Evolutionary conservation across 1,140 invertebrate species (phyloP), one percentile per base, ranked within the genome.

Genomic region (Lepidurus packardi): DNA sequence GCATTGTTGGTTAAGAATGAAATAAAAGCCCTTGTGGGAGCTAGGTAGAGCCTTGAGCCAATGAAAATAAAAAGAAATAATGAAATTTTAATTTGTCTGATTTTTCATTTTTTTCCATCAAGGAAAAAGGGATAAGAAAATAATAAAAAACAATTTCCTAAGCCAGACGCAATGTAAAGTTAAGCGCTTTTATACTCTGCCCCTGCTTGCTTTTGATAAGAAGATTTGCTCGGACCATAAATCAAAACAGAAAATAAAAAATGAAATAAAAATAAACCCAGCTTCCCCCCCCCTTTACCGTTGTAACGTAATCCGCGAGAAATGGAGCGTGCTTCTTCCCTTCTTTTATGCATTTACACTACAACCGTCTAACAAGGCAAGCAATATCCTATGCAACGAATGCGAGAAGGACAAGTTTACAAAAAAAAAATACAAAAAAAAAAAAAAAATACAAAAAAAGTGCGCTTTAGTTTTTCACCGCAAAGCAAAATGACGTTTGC

Each of bases 201-300:
- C 3, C 53, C 53, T 65, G 53, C 13, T 21, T 65, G 53, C 53
- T 65, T 65, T 65, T 65, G 53, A 65, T 65, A 65, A 65, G 53
- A 65, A 65, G 53, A 65, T 65, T 65, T 13, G 16, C 45, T 65
- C 13, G 21, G 21, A 65, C 45, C 53, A 21, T 65, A 65, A 65
- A 65, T 65, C 16, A 65, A 65, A 65, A 21, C 16, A 65, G 9
- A n/a, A 65, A 7, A 65, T 16, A 65, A 65, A 65, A 65, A 21
- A 65, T 1, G 53, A 65, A 65, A 65, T 13, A n/a, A 65, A 65
- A 65, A 65, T 11, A 65, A 65, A 16, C 21, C 53, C 13, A 11
- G 16, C 13, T 16, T 3, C 8, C 13, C 53, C 13, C 13, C 8
- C 13, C 53, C 13, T 9, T 65, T 65, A 21, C 21, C 53, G 53